These are phyloP conservation scores for Dipodomys ordii DNA, from an alignment of 2,113 vertebrate species.

Conservation along the genomic window DNA sequence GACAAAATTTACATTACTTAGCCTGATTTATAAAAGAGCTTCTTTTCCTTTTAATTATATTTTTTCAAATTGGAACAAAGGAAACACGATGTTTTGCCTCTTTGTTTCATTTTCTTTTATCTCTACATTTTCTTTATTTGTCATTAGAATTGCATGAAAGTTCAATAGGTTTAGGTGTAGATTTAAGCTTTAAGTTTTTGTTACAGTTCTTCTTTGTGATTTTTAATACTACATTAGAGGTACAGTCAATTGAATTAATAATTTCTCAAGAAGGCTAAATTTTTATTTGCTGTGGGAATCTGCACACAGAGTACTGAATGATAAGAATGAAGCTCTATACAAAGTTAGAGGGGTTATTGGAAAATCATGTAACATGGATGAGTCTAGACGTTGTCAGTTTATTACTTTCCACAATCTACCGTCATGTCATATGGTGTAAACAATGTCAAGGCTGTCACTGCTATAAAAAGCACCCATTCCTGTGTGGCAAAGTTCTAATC, in stretches of 20 bases:
- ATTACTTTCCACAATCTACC: not conserved
- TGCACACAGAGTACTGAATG: not conserved
- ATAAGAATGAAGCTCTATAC: not conserved
- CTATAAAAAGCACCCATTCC: not conserved
- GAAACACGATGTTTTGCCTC: not conserved
- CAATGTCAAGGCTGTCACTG: not conserved
- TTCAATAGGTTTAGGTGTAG: no score
- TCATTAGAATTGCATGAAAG: not conserved
- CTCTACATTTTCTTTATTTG: no score
- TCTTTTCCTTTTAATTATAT: no score
- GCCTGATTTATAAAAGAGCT: no score
- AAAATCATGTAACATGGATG: not conserved
- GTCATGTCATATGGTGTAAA: not conserved
- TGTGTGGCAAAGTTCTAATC: not conserved
- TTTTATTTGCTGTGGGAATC: not conserved
- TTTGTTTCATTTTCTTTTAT: not conserved
- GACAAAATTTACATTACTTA: no score
- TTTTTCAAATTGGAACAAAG: not conserved
- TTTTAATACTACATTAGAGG: not conserved
- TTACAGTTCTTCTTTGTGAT: not conserved
- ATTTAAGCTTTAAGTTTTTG: not conserved
- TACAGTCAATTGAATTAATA: not conserved
- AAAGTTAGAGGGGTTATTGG: not conserved
- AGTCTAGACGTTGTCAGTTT: not conserved
- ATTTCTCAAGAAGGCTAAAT: not conserved